Evolutionary conservation across 2,797 vertebrate genomes (phyloP).

Genomic region (Limnodromus scolopaceus): DNA sequence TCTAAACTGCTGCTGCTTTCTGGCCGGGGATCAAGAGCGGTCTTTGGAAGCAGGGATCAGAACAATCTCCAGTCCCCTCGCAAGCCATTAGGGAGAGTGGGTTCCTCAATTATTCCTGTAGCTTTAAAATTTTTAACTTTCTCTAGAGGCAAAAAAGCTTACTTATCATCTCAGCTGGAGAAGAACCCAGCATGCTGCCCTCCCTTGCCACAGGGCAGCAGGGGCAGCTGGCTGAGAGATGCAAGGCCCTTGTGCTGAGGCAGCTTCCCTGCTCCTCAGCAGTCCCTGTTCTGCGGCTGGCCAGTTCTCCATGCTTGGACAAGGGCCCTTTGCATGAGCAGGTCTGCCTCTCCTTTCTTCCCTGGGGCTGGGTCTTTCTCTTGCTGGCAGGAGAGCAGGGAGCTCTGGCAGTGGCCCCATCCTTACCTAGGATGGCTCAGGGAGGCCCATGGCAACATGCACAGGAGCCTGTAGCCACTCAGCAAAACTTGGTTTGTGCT

Average conservation of each 20-base stretch:
- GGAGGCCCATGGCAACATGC: accelerated
- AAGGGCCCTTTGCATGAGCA: background rate
- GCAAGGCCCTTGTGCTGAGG: background rate
- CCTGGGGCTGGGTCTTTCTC: background rate
- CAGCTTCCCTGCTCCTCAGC: background rate
- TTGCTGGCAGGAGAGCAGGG: background rate
- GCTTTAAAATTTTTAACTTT: background rate
- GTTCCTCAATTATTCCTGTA: background rate
- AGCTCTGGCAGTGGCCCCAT: background rate
- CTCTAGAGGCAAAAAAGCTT: background rate
- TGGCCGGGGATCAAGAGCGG: background rate
- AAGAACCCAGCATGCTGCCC: background rate
- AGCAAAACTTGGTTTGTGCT: background rate
- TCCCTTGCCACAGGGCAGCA: background rate
- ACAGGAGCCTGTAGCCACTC: background rate
- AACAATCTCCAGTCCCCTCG: background rate
- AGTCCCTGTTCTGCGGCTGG: background rate
- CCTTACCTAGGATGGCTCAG: background rate
- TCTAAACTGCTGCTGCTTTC: slow-evolving; percentile 18
- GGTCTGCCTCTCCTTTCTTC: background rate
- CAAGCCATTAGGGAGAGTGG: background rate
- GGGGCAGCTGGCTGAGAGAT: background rate
- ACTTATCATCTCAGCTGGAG: background rate
- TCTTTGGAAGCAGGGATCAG: slow-evolving; percentile 6
- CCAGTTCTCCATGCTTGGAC: background rate